Percentiles rank a stretch among this genome's conserved stretches.
Evolutionary conservation across 2,888 invertebrate species (phyloP).

Genomic region (Drosophila borealis): DNA sequence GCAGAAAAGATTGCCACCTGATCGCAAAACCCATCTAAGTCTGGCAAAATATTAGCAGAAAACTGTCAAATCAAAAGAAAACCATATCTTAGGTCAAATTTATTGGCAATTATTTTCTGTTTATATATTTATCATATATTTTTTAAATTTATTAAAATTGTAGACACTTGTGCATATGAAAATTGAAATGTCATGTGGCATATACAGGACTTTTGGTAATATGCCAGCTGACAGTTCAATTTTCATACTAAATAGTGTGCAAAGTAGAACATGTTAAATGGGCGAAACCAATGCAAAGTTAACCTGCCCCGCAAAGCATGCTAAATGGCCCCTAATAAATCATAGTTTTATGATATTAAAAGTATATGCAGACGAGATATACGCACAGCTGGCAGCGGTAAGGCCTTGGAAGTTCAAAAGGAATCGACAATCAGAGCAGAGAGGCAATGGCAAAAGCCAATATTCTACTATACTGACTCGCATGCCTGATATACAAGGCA

Average conservation of each 20-base stretch:
- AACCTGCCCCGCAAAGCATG: conserved; percentile 26
- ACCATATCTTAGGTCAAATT: no score
- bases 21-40: no score
- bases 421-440: conserved; percentile 64
- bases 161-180: not conserved
- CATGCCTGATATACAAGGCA: conserved; percentile 42
- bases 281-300: conserved; percentile 16
- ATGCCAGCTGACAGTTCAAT: conserved; percentile 29
- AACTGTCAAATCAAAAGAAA: no score
- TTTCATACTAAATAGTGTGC: conserved; percentile 6
- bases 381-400: conserved; percentile 41
- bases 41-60: no score
- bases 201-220: not conserved
- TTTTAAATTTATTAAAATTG: not conserved
- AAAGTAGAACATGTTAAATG: conserved; percentile 20
- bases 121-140: no score
- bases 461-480: conserved; percentile 29
- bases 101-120: no score
- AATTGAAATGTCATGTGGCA: not conserved
- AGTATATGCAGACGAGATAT: conserved; percentile 20
- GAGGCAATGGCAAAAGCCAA: conserved; percentile 40
- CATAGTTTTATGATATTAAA: conserved; percentile 55
- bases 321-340: conserved; percentile 62
- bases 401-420: conserved; percentile 62
- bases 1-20: no score